Evolutionary conservation across 2,888 invertebrate genomes (phyloP), one percentile per base, ranked within the genome.

Genomic region (Cephus pulcher): DNA sequence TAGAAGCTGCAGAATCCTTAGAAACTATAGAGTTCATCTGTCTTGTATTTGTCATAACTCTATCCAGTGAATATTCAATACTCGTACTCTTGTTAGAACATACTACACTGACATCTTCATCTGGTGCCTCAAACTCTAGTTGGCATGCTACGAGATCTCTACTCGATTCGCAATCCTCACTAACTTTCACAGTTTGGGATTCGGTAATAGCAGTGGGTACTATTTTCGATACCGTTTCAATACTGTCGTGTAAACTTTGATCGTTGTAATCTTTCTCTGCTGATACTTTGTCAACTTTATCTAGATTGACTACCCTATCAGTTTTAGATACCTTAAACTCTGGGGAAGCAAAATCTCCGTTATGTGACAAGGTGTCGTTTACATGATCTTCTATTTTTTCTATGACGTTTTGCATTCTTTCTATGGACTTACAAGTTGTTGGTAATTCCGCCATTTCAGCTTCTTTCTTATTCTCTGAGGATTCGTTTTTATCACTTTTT

Each of bases 361-460:
- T 40, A 15, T 75, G 30, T 4, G 9, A 35, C 23, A 35, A 30
- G 35, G 15, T 69, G 6, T 76, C 76, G 33, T 69, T 78, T 23
- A 79, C 69, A 32, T 83, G 80, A 23, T 88, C 88, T 2, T 87
- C 87, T 73, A 88, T 90, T 76, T 87, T 88, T 32, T 90, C 88
- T 70, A 89, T 84, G 23, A 88, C 90, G 34, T 88, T 85, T 74
- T 86, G 86, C 69, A 89, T 82, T 79, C 80, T 88, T 81, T 89
- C 90, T n/a, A 90, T 89, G 4, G 89, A 89, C 79, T 89, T 86
- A 77, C 88, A 90, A 37, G 87, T 88, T n/a, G 86, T 86, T 35
- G 86, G 76, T 40, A 86, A 83, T 12, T 73, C 74, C 0, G 37
- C 32, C 23, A 81, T 1, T 23, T 34, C 32, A 0, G 69, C 11